phyloP scores from a whole-genome alignment of 2,888 invertebrate species.

The Amblyjoppa proteus region DNA sequence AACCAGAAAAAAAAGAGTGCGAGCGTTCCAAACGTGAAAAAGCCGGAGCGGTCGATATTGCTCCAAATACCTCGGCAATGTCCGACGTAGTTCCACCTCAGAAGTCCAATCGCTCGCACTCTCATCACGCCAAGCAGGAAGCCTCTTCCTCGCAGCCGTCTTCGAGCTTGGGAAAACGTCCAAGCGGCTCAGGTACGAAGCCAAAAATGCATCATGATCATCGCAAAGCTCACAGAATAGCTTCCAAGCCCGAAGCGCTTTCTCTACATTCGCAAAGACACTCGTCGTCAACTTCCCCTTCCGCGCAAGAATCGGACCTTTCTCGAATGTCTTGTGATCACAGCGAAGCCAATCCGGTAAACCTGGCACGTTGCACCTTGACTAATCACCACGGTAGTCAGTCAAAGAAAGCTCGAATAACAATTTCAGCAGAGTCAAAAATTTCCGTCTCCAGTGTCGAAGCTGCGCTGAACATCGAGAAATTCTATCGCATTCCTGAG shows the following conservation, averaged over 20 bases:
- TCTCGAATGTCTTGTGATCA: conserved; percentile 78
- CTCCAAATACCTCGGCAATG: background rate
- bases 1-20: conserved; percentile 88
- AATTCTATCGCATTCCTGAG: background rate
- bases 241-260: conserved; percentile 64
- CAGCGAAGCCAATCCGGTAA: conserved; percentile 51
- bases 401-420: conserved; percentile 39
- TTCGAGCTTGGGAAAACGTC: conserved; percentile 80
- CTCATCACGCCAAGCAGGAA: conserved; percentile 80
- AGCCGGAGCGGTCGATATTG: conserved; percentile 71
- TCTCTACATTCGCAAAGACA: conserved; percentile 79
- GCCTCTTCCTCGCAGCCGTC: conserved; percentile 71
- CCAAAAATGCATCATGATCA: conserved; percentile 79
- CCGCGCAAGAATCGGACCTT: conserved; percentile 71
- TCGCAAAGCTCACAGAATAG: conserved; percentile 74
- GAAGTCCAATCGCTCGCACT: conserved; percentile 77
- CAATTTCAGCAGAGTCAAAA: background rate
- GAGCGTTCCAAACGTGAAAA: conserved; percentile 88
- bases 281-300: conserved; percentile 62
- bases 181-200: conserved; percentile 76
- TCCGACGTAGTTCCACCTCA: conserved; percentile 41
- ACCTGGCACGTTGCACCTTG: conserved; percentile 49
- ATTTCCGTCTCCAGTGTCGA: background rate
- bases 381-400: conserved; percentile 70
- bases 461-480: background rate